phyloP scores from a whole-genome alignment of 2,797 vertebrate genomes.

The Nyctalus aviator region DNA sequence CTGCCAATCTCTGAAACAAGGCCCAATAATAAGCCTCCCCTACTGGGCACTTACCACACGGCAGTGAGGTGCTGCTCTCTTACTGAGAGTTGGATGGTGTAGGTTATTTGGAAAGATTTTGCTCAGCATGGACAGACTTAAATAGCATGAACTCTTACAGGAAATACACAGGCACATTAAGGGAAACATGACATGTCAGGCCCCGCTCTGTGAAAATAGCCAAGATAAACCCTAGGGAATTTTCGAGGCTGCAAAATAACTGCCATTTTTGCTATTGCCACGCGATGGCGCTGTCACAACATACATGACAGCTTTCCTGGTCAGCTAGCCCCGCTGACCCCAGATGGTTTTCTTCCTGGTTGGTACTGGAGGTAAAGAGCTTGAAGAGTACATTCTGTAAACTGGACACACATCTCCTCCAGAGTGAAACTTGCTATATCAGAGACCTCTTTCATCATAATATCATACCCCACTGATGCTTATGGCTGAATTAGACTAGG shows the following conservation, averaged over 20 bases:
- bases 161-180: neutral
- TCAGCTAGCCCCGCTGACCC: accelerated
- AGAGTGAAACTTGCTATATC: constrained; percentile 20
- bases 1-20: neutral
- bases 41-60: neutral
- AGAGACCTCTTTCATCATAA: neutral
- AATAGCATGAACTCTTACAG: neutral
- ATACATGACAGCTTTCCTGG: neutral
- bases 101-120: neutral
- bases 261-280: neutral
- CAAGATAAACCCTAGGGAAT: neutral
- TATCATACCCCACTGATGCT: neutral
- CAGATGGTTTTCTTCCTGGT: neutral
- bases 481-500: neutral
- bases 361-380: neutral
- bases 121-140: neutral
- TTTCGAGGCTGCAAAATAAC: accelerated
- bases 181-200: neutral
- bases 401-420: no score
- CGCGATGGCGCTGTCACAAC: constrained; percentile 40
- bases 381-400: neutral
- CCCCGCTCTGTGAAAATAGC: neutral
- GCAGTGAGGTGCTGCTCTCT: neutral
- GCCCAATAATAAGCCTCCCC: neutral
- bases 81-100: neutral